Conservation (phyloP, 2,113 vertebrate genomes). For the Gadus chalcogrammus region DNA sequence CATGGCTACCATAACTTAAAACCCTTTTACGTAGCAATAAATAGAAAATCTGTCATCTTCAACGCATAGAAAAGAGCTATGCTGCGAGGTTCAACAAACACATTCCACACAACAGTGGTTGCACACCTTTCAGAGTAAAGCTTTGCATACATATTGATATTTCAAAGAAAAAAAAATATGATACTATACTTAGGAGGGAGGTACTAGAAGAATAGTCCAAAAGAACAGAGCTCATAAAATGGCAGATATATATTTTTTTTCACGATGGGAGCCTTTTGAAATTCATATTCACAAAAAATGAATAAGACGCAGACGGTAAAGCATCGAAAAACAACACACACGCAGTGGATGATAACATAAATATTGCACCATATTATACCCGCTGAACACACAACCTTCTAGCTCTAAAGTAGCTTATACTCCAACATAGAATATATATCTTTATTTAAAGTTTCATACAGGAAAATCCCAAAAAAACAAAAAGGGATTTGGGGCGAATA, state of each 20-base stretch:
- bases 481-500: slow-evolving; percentile 27
- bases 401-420: slow-evolving; percentile 59
- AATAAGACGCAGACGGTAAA: slow-evolving; percentile 53
- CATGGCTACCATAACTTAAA: slow-evolving; percentile 24
- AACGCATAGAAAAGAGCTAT: slow-evolving; percentile 21
- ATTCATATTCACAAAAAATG: slow-evolving; percentile 51
- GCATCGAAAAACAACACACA: slow-evolving; percentile 44
- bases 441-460: slow-evolving; percentile 61
- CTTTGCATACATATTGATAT: slow-evolving; percentile 53
- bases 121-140: slow-evolving; percentile 67
- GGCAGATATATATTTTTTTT: slow-evolving; percentile 41
- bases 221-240: slow-evolving; percentile 39
- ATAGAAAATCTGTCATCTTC: slow-evolving; percentile 61
- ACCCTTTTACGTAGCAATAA: slow-evolving; percentile 55
- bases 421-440: slow-evolving; percentile 67
- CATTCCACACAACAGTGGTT: slow-evolving; percentile 45
- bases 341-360: slow-evolving; percentile 57
- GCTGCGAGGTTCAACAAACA: slow-evolving; percentile 43
- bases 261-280: slow-evolving; percentile 28
- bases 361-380: slow-evolving; percentile 75
- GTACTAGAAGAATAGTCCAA: slow-evolving; percentile 47
- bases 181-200: slow-evolving; percentile 43
- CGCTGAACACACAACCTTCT: slow-evolving; percentile 65
- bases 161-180: slow-evolving; percentile 1
- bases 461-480: slow-evolving; percentile 50